These are phyloP conservation scores for Parascotia fuliginaria DNA, from an alignment of 2,888 invertebrate species.

Conservation along the genomic window DNA sequence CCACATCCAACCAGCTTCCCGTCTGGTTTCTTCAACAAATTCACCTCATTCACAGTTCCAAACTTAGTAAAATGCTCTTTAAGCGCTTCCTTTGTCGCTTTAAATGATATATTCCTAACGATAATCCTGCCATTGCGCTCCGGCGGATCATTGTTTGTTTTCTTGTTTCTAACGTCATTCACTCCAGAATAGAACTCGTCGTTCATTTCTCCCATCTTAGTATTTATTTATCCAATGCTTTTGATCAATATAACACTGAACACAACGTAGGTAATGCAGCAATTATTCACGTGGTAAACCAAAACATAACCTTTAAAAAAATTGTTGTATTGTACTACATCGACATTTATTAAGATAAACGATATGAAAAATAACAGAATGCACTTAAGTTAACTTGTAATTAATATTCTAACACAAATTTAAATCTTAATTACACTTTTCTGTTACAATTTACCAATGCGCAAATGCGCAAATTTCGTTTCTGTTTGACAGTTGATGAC, in stretches of 20 bases:
- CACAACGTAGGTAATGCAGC: not conserved
- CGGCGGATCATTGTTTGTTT: slow-evolving; percentile 49
- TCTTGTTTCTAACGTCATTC: slow-evolving; percentile 56
- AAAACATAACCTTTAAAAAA: slow-evolving; percentile 53
- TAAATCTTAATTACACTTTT: too few species aligned
- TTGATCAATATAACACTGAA: slow-evolving; percentile 6
- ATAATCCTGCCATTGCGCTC: slow-evolving; percentile 86
- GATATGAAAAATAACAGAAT: not conserved
- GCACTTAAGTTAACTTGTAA: too few species aligned
- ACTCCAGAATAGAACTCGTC: slow-evolving; percentile 44
- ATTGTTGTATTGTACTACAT: too few species aligned
- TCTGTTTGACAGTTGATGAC: too few species aligned
- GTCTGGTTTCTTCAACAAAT: slow-evolving; percentile 90
- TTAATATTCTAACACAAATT: too few species aligned
- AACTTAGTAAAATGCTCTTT: slow-evolving; percentile 89
- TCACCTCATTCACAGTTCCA: slow-evolving; percentile 91
- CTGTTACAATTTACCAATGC: too few species aligned
- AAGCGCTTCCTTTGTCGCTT: slow-evolving; percentile 90
- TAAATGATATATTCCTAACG: slow-evolving; percentile 89
- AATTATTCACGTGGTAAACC: slow-evolving; percentile 51
- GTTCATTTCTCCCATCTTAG: slow-evolving; percentile 52
- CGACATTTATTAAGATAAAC: too few species aligned
- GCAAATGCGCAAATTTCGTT: too few species aligned
- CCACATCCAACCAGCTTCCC: slow-evolving; percentile 94
- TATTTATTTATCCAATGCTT: not conserved